Conservation (phyloP, 2,113 vertebrate genomes). For the Protobothrops flavoviridis region DNA sequence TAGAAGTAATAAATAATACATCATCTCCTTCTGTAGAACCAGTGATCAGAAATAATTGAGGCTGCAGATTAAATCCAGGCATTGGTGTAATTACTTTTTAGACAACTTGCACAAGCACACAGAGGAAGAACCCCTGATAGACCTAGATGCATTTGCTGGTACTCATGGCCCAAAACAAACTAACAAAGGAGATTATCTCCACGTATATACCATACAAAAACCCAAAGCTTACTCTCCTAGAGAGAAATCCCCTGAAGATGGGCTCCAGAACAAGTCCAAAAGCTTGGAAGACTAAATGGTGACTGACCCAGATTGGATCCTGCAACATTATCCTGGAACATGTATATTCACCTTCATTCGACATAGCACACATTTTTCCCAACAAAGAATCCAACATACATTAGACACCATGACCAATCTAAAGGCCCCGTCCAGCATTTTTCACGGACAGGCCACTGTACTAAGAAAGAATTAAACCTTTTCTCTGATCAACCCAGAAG, state of each 20-base stretch:
- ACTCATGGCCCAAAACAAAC: background rate
- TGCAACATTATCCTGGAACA: background rate
- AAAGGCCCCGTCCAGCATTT: background rate
- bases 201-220: background rate
- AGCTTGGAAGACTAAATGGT: background rate
- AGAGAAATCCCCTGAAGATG: background rate
- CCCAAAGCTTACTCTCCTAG: background rate
- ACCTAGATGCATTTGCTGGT: background rate
- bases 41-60: background rate
- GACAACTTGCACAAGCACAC: background rate
- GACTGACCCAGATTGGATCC: background rate
- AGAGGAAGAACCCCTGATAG: background rate
- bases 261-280: background rate
- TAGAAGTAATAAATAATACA: background rate
- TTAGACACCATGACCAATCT: background rate
- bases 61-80: background rate
- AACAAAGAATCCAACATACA: background rate
- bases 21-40: background rate
- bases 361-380: background rate
- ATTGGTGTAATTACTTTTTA: background rate
- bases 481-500: background rate
- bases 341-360: background rate
- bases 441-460: background rate
- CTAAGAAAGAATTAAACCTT: slow-evolving; percentile 4
- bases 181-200: background rate